Evolutionary conservation across 2,113 vertebrate genomes (phyloP).

Genomic region (Burhinus bistriatus): DNA sequence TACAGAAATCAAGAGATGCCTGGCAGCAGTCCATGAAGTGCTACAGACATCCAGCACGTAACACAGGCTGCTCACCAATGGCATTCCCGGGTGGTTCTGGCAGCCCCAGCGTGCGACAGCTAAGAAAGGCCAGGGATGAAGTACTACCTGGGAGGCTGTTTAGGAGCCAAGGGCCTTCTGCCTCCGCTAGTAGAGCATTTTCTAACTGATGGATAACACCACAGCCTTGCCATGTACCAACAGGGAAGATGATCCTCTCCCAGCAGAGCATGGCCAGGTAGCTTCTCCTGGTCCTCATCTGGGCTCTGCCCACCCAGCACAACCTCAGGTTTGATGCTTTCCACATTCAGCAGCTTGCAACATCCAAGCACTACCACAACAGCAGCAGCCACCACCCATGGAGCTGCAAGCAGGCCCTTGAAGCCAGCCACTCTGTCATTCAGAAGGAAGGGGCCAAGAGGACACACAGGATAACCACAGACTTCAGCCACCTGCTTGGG

Average conservation of each 20-base stretch:
- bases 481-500: neutral
- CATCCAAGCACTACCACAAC: accelerated
- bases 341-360: neutral
- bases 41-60: neutral
- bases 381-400: neutral
- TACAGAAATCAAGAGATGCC: constrained; percentile 51
- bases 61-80: neutral
- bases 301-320: neutral
- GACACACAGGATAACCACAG: neutral
- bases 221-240: neutral
- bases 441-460: neutral
- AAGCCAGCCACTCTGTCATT: neutral
- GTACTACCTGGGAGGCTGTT: neutral
- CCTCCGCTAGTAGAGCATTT: neutral
- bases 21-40: neutral
- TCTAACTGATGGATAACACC: neutral
- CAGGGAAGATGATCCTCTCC: neutral
- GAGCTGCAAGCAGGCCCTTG: neutral
- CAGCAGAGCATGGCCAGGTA: neutral
- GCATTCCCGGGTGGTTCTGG: neutral
- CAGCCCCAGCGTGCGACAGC: neutral
- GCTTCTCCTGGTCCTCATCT: neutral
- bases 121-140: neutral
- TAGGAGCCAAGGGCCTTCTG: neutral
- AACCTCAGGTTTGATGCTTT: neutral